Base-by-base conservation (phyloP, 2,888 invertebrate species). In the Agrochola lota region DNA sequence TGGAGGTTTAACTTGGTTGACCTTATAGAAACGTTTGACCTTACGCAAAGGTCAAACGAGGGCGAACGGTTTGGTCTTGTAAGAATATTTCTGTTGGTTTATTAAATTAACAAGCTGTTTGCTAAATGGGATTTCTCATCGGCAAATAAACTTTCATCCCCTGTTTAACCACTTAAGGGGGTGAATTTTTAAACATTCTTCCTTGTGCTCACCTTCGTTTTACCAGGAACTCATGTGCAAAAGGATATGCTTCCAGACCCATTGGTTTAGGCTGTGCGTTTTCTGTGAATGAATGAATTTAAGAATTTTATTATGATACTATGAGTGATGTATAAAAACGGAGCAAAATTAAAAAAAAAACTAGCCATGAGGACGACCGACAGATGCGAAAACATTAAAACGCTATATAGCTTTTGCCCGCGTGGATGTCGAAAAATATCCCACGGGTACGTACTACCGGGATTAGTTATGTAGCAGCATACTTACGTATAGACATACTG, bases 31-130 rank as follows among this genome's bases (percentile, higher is more conserved):
- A 17, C 9, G 52, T 64, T 76, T 81, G 64, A 43, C 76, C 17
- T 75, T 23, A 64, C 3, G 20, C 30, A 23, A 43, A 71, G 79
- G 84, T 68, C 67, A 67, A 15, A 43, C n/a, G 60, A 62, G 49
- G 66, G 23, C 23, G 8, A 70, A 60, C 5, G 1, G 17, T 17
- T 49, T 55, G 4, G 26, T 49, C n/a, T n/a, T 20, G 30, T 40
- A 15, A 40, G 43, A 67, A 26, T 57, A n/a, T 35, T 9, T 75
- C 66, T 59, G 35, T 66, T 52, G 46, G 30, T 15, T 79, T 20
- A 46, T 46, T 46, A 46, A 46, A 67, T 23, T 20, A 46, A 26
- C 12, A 67, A 67, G 55, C 12, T 8, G 0, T 15, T 23, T 30
- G 23, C 1, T 1, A 5, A 1, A 57, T 6, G 17, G 11, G 0